Evolutionary conservation across 2,888 invertebrate genomes (phyloP).

Genomic region (Myathropa florea): DNA sequence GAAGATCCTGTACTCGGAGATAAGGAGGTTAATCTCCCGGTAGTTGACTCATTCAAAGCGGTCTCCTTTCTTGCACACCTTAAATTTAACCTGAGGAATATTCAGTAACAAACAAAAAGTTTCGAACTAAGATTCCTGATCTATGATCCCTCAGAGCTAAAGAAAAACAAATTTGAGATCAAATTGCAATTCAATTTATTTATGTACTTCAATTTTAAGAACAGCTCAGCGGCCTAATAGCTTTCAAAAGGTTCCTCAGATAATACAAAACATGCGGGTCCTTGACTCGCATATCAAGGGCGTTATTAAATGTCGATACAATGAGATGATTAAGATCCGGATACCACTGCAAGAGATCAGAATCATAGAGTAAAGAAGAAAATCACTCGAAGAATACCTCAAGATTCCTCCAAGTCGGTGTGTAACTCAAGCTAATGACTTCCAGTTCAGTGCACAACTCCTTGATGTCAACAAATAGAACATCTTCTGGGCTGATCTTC

Average conservation of each 20-base stretch:
- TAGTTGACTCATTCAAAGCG: too few relatives aligned
- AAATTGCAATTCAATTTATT: too few relatives aligned
- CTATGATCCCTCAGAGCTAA: too few relatives aligned
- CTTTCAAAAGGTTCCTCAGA: constrained; percentile 54
- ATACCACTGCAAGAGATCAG: constrained; percentile 71
- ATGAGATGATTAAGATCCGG: constrained; percentile 77
- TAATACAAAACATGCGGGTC: constrained; percentile 73
- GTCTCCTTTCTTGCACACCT: too few relatives aligned
- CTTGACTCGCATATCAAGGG: constrained; percentile 72
- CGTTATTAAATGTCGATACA: constrained; percentile 72
- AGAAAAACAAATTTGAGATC: too few relatives aligned
- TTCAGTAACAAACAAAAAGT: too few relatives aligned
- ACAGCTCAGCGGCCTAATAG: neutral
- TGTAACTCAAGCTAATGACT: constrained; percentile 73
- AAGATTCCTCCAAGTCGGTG: constrained; percentile 77
- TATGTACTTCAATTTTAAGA: neutral
- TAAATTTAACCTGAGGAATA: too few relatives aligned
- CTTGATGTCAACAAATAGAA: constrained; percentile 75
- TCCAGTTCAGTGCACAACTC: constrained; percentile 76
- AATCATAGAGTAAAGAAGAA: neutral
- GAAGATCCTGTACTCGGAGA: too few relatives aligned
- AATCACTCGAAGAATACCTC: constrained; percentile 71
- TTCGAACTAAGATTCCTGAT: too few relatives aligned
- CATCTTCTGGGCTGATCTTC: constrained; percentile 76
- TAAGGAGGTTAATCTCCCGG: too few relatives aligned